Base-by-base conservation (phyloP, 2,888 invertebrate species). In the Augochlorella aurata region DNA sequence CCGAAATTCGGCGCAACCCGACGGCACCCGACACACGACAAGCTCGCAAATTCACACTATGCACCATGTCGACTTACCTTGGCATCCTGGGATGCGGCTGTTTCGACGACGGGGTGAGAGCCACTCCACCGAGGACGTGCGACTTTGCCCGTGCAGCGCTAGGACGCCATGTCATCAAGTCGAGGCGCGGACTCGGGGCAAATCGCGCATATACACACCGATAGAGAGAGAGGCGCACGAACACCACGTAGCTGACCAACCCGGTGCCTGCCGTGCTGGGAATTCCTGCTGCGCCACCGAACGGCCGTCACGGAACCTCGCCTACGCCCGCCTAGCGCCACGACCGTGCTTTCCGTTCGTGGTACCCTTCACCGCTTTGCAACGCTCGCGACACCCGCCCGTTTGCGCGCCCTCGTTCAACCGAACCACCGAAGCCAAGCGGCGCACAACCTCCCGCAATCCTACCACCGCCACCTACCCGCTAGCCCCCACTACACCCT, bases 81-180 rank as follows among this genome's bases (percentile, higher is more conserved):
- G 87, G 84, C 92, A 92, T 93, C 89, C 88, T 86, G 88, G 85
- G 89, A 86, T 84, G 86, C 85, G 83, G 87, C 83, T 86, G 74
- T 81, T 79, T 85, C 82, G 79, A 86, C 89, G 83, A 88, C 86
- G 89, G 86, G 87, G 83, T 85, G 86, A 88, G 86, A 89, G 84
- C 87, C 88, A 87, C 87, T 87, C 84, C 88, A 86, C 83, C 87
- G 85, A 86, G 89, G 88, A 89, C 87, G 88, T 88, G 83, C 86
- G 87, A 89, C 88, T 90, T 85, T 73, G 85, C 80, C 90, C 89
- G 89, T 88, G 86, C 84, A 87, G 87, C 89, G 89, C 92, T 92
- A 93, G 92, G 92, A 93, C 93, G 93, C 93, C 93, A 93, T 93
- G 93, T 93, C 93, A 93, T 93, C 93, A 90, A 92, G 92, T 91